Percentiles rank a stretch among this genome's conserved stretches.
Conservation (phyloP, 2,888 invertebrate genomes). For the Lithosia quadra region DNA sequence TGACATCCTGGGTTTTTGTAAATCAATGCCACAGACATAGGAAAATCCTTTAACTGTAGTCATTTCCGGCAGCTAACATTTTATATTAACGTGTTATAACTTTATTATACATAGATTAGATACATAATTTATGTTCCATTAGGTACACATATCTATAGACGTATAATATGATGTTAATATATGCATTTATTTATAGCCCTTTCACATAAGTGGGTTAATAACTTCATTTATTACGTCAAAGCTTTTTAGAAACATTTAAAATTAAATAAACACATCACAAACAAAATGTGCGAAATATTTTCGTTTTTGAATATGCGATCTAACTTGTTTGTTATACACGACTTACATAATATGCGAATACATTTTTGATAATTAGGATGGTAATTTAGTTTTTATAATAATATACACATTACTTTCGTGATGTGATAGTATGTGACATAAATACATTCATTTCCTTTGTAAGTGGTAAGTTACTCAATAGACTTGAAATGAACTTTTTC, state of each 20-base stretch:
- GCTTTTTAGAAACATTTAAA: not conserved
- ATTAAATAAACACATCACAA: not conserved
- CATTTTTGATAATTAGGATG: not conserved
- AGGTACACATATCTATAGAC: not conserved
- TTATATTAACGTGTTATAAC: not conserved
- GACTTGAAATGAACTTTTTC: no score
- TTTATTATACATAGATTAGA: not conserved
- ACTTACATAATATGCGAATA: not conserved
- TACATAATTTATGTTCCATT: not conserved
- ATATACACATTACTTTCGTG: conserved; percentile 4
- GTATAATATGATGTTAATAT: not conserved
- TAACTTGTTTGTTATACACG: not conserved
- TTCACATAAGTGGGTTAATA: conserved; percentile 11
- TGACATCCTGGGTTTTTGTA: no score
- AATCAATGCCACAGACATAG: not conserved
- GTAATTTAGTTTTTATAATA: not conserved
- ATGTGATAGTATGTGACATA: not conserved
- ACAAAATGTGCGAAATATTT: conserved; percentile 2
- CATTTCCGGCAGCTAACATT: not conserved
- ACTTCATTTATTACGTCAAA: conserved; percentile 12
- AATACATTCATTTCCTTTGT: not conserved
- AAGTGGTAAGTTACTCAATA: not conserved
- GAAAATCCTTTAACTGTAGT: not conserved
- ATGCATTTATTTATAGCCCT: conserved; percentile 14
- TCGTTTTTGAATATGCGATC: not conserved